These are phyloP conservation scores for Chymomyza procnemis DNA, from an alignment of 2,888 invertebrate species.

Conservation along the genomic window DNA sequence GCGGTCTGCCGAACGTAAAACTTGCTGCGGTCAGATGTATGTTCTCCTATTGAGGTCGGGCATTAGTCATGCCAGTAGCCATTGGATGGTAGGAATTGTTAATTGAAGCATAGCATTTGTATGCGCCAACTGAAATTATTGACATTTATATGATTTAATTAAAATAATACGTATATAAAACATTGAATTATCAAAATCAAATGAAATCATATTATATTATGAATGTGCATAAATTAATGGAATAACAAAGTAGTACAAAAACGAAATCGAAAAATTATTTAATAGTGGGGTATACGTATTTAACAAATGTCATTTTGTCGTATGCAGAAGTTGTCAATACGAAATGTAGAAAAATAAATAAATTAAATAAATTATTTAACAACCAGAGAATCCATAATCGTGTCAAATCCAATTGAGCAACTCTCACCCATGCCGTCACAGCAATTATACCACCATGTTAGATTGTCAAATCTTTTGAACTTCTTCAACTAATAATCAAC, in stretches of 20 bases:
- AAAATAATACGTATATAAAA: constrained; percentile 36
- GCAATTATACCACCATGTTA: constrained; percentile 41
- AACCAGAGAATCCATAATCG: background rate
- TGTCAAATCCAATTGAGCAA: background rate
- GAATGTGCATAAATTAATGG: constrained; percentile 41
- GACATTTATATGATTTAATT: constrained; percentile 53
- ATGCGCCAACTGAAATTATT: constrained; percentile 43
- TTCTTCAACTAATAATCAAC: background rate
- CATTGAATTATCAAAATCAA: constrained; percentile 28
- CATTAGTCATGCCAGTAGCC: background rate
- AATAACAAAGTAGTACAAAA: background rate
- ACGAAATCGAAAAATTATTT: constrained; percentile 18
- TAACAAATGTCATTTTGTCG: constrained; percentile 36
- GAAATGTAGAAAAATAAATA: constrained; percentile 5
- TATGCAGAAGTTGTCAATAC: background rate
- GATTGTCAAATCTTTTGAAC: constrained; percentile 31
- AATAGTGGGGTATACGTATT: constrained; percentile 26
- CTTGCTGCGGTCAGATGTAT: constrained; percentile 30
- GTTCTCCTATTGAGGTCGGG: background rate
- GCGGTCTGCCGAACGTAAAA: background rate
- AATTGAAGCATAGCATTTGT: constrained; percentile 48
- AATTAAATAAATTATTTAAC: constrained; percentile 38
- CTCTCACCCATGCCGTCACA: constrained; percentile 5
- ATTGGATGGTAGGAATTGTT: constrained; percentile 20
- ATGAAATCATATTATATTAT: constrained; percentile 31